phyloP scores from a whole-genome alignment of 2,113 vertebrate species.

The Cheilinus undulatus region DNA sequence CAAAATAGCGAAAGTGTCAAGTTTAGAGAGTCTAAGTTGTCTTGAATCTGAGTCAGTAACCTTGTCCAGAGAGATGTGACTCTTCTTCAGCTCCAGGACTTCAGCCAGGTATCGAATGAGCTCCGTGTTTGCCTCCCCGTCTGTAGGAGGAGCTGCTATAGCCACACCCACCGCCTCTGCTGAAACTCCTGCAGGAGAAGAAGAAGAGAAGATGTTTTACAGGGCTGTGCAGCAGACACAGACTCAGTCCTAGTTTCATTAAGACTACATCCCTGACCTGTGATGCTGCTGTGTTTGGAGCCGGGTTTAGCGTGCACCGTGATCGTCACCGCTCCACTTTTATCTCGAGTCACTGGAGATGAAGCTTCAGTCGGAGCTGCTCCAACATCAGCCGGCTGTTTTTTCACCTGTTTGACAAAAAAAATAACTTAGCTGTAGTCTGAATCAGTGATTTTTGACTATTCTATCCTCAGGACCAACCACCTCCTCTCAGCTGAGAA shows the following conservation, averaged over 20 bases:
- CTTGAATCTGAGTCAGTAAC: conserved; percentile 62
- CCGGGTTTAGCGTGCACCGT: conserved; percentile 90
- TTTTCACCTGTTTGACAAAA: conserved; percentile 40
- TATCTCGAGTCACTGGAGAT: conserved; percentile 82
- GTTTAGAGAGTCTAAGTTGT: too few relatives aligned
- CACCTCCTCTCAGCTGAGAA: too few relatives aligned
- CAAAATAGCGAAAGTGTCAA: too few relatives aligned
- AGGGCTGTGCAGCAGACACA: too few relatives aligned
- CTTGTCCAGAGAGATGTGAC: conserved; percentile 90
- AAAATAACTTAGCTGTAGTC: neutral
- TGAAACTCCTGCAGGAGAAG: conserved; percentile 83
- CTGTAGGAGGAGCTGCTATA: conserved; percentile 90
- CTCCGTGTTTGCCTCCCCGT: conserved; percentile 93
- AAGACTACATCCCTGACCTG: conserved; percentile 83
- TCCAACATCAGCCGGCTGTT: conserved; percentile 1
- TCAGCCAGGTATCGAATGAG: conserved; percentile 90
- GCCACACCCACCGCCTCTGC: conserved; percentile 88
- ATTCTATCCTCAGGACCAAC: too few relatives aligned
- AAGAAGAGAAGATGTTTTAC: neutral
- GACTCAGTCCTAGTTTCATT: too few relatives aligned
- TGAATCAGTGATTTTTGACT: too few relatives aligned
- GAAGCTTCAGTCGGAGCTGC: conserved; percentile 25
- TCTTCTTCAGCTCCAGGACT: conserved; percentile 90
- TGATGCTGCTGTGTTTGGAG: conserved; percentile 86
- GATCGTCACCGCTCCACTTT: conserved; percentile 83